A percentile compares a stretch with the other conserved stretches of the same genome.
These are phyloP conservation scores for Patiria pectinifera DNA, from an alignment of 53 echinoderm and acorn worm species.

Conservation along the genomic window DNA sequence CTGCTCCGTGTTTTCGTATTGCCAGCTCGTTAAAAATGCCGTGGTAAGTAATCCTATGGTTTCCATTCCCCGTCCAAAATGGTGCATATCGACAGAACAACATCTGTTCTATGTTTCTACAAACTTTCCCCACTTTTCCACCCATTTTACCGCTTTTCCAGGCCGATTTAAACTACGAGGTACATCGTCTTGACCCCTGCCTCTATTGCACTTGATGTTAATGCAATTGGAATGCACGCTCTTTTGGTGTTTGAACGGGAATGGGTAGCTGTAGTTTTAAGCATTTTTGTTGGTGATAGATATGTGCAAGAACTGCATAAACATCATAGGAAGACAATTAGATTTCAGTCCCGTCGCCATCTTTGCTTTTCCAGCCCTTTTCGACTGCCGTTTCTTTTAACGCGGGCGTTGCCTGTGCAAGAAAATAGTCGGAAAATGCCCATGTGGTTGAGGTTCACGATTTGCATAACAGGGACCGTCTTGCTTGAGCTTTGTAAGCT, in stretches of 20 bases:
- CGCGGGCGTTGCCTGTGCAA: conserved; percentile 72
- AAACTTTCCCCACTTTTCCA: conserved; percentile 69
- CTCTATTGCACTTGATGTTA: conserved; percentile 3
- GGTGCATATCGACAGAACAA: conserved; percentile 77
- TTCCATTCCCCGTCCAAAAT: conserved; percentile 65
- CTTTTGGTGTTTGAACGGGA: conserved; percentile 47
- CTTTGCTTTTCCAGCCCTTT: conserved; percentile 70
- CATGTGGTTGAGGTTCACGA: conserved; percentile 56
- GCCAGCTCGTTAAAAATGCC: conserved; percentile 93
- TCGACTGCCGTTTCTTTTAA: conserved; percentile 61
- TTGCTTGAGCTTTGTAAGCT: conserved; percentile 3
- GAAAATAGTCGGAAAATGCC: conserved; percentile 54
- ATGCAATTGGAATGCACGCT: conserved; percentile 35
- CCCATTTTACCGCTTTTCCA: conserved; percentile 52
- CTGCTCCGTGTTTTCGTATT: conserved; percentile 93
- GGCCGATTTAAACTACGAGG: conserved; percentile 16
- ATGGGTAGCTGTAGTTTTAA: conserved; percentile 52
- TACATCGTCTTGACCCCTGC: conserved; percentile 30
- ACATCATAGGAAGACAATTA: conserved; percentile 73
- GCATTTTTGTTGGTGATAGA: conserved; percentile 57
- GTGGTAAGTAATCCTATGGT: conserved; percentile 85
- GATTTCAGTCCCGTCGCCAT: conserved; percentile 75
- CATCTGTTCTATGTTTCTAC: conserved; percentile 62
- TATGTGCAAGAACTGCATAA: conserved; percentile 70
- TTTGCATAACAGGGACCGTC: conserved; percentile 61